phyloP scores from a whole-genome alignment of 1,140 invertebrate species.

The Camponotus floridanus region DNA sequence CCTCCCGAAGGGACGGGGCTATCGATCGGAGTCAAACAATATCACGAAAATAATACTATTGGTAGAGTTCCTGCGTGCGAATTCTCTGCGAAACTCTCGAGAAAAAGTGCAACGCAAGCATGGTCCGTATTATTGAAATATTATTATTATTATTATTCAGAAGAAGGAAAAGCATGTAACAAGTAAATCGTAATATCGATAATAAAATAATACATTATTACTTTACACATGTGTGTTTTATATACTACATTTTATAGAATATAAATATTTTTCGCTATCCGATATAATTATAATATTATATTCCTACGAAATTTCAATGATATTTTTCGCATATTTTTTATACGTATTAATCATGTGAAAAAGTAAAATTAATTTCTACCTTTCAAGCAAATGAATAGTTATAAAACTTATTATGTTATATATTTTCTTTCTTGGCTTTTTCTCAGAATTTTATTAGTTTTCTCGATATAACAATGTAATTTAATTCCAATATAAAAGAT shows the following conservation, averaged over 20 bases:
- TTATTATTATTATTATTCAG: too few relatives aligned
- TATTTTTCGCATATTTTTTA: background rate
- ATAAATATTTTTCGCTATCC: background rate
- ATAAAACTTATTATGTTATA: background rate
- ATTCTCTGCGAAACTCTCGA: background rate
- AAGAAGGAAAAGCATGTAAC: background rate
- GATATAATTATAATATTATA: background rate
- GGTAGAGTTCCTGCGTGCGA: background rate
- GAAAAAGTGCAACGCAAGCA: background rate
- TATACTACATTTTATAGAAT: background rate
- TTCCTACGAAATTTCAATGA: background rate
- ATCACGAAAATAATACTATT: background rate
- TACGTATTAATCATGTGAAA: background rate
- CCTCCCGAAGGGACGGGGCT: too few relatives aligned
- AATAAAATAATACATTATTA: conserved; percentile 19
- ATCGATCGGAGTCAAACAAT: background rate
- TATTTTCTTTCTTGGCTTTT: background rate
- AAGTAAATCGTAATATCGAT: background rate
- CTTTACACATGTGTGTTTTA: background rate
- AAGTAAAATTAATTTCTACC: background rate
- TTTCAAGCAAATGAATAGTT: background rate
- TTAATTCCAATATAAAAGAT: background rate
- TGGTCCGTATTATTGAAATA: too few relatives aligned
- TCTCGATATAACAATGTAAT: background rate
- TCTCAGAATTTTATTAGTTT: too few relatives aligned